These are phyloP conservation scores for Hirtodrosophila alboralis DNA, from an alignment of 2,888 invertebrate genomes.

Conservation along the genomic window DNA sequence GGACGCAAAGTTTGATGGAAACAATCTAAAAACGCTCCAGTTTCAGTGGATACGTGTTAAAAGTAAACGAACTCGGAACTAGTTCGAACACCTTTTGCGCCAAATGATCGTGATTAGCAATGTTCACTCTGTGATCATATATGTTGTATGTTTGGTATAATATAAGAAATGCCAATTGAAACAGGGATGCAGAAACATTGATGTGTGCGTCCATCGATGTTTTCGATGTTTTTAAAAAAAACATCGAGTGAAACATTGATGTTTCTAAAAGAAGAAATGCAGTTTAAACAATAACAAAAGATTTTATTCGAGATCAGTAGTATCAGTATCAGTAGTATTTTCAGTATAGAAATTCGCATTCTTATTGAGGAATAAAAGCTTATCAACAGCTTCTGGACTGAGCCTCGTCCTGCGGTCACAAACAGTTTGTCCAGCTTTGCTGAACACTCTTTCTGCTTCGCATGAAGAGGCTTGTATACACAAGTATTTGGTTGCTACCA, in stretches of 20 bases:
- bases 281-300: slow-evolving; percentile 3
- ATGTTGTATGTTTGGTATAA: too few species aligned
- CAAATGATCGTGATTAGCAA: too few species aligned
- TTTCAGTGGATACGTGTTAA: too few species aligned
- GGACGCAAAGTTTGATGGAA: too few species aligned
- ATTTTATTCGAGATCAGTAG: slow-evolving; percentile 18
- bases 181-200: neutral
- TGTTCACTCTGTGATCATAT: too few species aligned
- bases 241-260: slow-evolving; percentile 13
- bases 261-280: slow-evolving; percentile 1
- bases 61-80: too few species aligned
- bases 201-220: neutral
- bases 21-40: too few species aligned
- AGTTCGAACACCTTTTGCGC: too few species aligned
- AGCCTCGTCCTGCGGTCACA: slow-evolving; percentile 8
- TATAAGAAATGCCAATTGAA: too few species aligned
- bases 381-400: slow-evolving; percentile 13
- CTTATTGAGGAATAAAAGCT: slow-evolving; percentile 9
- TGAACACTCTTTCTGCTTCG: slow-evolving; percentile 8
- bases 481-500: slow-evolving; percentile 1
- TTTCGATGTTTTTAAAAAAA: neutral
- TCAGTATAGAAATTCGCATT: slow-evolving; percentile 1
- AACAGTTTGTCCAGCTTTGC: slow-evolving; percentile 23
- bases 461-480: slow-evolving; percentile 5
- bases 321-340: neutral